Percentiles rank a stretch among this genome's conserved stretches.
phyloP scores from a whole-genome alignment of 2,888 invertebrate species.

The Halictus ligatus region DNA sequence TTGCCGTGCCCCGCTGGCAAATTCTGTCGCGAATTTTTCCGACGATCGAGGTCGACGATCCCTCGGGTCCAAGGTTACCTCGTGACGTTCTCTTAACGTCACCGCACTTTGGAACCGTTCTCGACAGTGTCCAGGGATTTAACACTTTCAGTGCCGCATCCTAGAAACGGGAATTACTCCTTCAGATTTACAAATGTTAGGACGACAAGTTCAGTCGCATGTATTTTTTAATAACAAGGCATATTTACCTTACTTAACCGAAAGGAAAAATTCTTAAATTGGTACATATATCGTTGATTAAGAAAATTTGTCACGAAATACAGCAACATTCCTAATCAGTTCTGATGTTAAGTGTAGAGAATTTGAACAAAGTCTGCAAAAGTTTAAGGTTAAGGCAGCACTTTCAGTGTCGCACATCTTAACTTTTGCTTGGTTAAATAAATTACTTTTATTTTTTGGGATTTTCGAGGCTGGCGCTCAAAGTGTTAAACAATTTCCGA shows the following conservation, averaged over 20 bases:
- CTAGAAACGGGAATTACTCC: background rate
- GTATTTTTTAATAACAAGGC: too few relatives aligned
- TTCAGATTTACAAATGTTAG: background rate
- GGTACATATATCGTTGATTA: too few relatives aligned
- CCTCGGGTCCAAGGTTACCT: background rate
- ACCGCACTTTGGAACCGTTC: background rate
- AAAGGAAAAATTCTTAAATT: too few relatives aligned
- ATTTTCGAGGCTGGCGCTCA: background rate
- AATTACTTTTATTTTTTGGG: background rate
- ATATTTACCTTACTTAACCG: too few relatives aligned
- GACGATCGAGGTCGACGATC: slow-evolving; percentile 6
- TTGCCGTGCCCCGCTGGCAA: background rate
- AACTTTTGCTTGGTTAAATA: background rate
- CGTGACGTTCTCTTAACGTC: background rate
- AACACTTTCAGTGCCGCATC: background rate
- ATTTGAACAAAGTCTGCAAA: too few relatives aligned
- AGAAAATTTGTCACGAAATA: too few relatives aligned
- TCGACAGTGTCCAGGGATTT: background rate
- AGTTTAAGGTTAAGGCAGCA: too few relatives aligned
- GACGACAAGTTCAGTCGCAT: too few relatives aligned
- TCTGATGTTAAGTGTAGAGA: too few relatives aligned
- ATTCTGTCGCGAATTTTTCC: slow-evolving; percentile 14
- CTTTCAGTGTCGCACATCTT: too few relatives aligned
- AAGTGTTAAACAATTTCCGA: background rate
- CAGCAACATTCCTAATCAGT: too few relatives aligned